Conservation (phyloP, 2,113 vertebrate genomes). For the Phoenicopterus ruber region DNA sequence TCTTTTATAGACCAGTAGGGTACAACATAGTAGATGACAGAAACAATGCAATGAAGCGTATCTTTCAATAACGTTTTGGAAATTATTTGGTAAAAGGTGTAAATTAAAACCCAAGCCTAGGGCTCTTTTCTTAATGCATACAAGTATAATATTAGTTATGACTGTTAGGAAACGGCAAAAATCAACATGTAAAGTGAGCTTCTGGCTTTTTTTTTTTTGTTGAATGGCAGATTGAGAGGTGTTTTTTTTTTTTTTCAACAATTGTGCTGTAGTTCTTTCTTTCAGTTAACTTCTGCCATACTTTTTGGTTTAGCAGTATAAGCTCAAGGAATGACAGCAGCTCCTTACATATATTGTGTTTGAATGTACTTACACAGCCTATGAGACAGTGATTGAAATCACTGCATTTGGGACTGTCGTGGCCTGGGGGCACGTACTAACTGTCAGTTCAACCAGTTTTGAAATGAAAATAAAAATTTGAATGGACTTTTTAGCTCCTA, state of each 20-base stretch:
- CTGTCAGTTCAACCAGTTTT: neutral
- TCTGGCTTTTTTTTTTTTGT: neutral
- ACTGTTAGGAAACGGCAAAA: neutral
- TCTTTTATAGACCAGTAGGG: neutral
- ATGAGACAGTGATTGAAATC: neutral
- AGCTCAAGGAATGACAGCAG: neutral
- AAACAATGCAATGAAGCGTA: neutral
- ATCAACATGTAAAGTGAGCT: neutral
- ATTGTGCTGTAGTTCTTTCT: neutral
- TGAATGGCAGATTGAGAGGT: neutral
- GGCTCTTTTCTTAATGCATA: neutral
- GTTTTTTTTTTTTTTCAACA: neutral
- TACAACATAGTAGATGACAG: neutral
- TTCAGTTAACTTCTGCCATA: neutral
- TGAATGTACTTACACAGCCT: neutral
- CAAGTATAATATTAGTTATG: neutral
- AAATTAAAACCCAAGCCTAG: neutral
- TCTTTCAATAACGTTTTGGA: neutral
- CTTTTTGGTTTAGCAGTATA: neutral
- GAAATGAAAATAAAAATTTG: neutral
- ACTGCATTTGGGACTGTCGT: neutral
- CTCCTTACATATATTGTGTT: accelerated
- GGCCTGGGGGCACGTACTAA: neutral
- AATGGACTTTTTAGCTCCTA: neutral
- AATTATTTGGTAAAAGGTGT: neutral